Evolutionary conservation across 2,113 vertebrate species (phyloP).

Genomic region (Paradoxurus hermaphroditus): DNA sequence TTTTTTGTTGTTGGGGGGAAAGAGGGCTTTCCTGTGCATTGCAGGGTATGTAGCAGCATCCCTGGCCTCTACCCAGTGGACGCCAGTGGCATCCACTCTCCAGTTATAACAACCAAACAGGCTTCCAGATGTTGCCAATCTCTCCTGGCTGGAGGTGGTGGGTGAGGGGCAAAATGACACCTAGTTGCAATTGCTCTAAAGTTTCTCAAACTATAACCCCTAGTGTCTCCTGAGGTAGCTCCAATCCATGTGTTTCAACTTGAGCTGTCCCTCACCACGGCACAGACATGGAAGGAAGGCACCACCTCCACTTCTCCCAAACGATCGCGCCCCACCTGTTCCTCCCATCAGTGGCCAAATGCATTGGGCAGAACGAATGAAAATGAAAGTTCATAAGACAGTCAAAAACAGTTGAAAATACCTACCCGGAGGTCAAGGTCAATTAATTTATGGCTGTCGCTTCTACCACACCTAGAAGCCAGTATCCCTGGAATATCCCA

Average conservation of each 20-base stretch:
- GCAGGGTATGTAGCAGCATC: background rate
- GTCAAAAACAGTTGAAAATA: background rate
- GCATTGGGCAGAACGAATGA: background rate
- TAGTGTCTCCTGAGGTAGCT: background rate
- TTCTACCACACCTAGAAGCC: background rate
- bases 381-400: background rate
- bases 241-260: background rate
- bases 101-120: background rate
- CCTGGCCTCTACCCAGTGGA: background rate
- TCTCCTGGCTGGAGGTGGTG: background rate
- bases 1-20: too few relatives aligned
- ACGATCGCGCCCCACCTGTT: background rate
- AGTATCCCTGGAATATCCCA: background rate
- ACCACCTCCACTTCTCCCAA: background rate
- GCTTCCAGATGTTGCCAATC: background rate
- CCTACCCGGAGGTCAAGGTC: background rate
- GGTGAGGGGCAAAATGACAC: background rate
- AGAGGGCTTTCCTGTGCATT: background rate
- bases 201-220: background rate
- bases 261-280: background rate
- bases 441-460: background rate
- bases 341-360: background rate
- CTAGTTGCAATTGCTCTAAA: background rate
- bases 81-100: background rate
- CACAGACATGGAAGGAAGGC: background rate